phyloP scores from a whole-genome alignment of 2,113 vertebrate species.

The Natator depressus region DNA sequence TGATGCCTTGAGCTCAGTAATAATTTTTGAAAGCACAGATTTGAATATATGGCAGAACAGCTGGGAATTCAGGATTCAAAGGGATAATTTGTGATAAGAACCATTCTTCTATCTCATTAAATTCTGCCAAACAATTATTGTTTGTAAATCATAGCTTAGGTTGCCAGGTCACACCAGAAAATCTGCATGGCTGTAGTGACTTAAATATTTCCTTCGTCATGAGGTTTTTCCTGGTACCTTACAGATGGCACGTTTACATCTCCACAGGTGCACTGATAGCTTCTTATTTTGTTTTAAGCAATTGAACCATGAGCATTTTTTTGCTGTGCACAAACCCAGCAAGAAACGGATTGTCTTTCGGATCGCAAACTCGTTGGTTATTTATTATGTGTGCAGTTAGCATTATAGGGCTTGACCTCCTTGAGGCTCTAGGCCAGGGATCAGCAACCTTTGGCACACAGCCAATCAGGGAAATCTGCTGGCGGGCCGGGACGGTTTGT shows the following conservation, averaged over 20 bases:
- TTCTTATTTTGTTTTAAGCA: slow-evolving; percentile 18
- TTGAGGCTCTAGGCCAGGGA: background rate
- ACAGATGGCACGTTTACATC: background rate
- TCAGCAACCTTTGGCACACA: too few relatives aligned
- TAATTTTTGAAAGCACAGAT: background rate
- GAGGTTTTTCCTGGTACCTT: background rate
- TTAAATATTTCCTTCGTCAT: background rate
- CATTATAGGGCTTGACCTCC: background rate
- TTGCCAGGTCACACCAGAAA: background rate
- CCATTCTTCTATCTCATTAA: background rate
- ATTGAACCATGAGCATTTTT: background rate
- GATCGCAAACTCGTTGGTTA: background rate
- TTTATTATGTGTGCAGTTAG: background rate
- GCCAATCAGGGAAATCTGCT: too few relatives aligned
- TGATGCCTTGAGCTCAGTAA: background rate
- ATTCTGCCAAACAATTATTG: background rate
- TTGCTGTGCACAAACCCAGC: background rate
- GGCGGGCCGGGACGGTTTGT: too few relatives aligned
- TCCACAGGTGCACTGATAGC: background rate
- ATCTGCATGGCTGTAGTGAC: background rate
- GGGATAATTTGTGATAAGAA: background rate
- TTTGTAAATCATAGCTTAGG: background rate
- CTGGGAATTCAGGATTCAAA: background rate
- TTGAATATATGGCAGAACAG: fast-evolving
- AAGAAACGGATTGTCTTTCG: background rate